Base-by-base conservation (phyloP, 2,113 vertebrate genomes). In the Actinemys pallida region DNA sequence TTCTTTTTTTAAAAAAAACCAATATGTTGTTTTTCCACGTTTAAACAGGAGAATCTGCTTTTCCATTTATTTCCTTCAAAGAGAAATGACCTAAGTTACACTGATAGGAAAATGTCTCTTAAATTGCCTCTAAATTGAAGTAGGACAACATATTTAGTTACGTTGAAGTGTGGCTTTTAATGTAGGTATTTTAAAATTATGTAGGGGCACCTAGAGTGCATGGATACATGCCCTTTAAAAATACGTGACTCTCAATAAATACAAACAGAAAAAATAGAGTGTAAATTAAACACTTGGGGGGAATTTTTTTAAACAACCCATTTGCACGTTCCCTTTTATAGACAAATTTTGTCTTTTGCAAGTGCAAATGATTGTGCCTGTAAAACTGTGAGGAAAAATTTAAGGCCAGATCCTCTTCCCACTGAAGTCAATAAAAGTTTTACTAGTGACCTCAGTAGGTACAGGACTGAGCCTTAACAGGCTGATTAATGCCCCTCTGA, bases 11-110 rank as follows among this genome's bases (percentile, higher is more conserved):
- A 50, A 69, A 49, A 24, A 8, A 49, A 49, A 31, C 8, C 24
- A 4, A 83, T 6, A 5, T 22, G 54, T 79, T 1, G 1, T 89
- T 91, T 47, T 24, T 72, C 8, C 86, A 65, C 72, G 89, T 78
- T 89, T 35, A 82, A 78, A 84, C 81, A 86, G 93, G 83, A 87
- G 94, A 94, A 84, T 65, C 35, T 5, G 86, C 83, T 93, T 50
- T 54, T 86, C 84, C 22, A 53, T 92, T 94, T 85, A 8, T 52
- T 65, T 92, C 25, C 25, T 78, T 78, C 4, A 0, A 10, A 52
- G 80, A 86, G 90, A 85, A 90, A 96, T 59, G 10, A 80, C 53
- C 29, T 90, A 85, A n/a, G 27, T 82, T 87, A 49, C 87, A 52
- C 78, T 31, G n/a, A 39, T 72, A 85, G 49, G 50, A 81, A 57